Percentiles rank a stretch among this genome's conserved stretches.
phyloP scores from a whole-genome alignment of 2,113 vertebrate genomes.

The Eulemur rufifrons region DNA sequence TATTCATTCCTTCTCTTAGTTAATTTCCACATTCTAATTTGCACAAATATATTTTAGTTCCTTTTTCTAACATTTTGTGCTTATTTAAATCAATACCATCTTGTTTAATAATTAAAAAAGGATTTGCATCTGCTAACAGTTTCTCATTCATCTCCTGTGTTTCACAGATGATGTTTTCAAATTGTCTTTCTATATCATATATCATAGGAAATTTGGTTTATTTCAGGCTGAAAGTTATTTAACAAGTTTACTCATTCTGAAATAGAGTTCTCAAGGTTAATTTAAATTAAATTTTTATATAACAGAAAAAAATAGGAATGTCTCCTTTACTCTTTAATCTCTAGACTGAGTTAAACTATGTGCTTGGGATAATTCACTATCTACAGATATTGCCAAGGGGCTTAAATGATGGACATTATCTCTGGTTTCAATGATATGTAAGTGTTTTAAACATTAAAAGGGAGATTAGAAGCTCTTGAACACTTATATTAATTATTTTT shows the following conservation, averaged over 20 bases:
- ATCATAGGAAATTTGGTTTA: not conserved
- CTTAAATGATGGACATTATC: not conserved
- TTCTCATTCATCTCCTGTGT: not conserved
- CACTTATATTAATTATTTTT: not conserved
- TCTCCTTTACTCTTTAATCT: not conserved
- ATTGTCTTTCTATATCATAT: not conserved
- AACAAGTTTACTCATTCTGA: not conserved
- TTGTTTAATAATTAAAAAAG: not conserved
- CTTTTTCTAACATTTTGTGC: not conserved
- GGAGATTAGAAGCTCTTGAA: not conserved
- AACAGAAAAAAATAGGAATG: not conserved
- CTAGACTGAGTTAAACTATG: not conserved
- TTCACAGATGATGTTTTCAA: not conserved
- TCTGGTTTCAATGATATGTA: not conserved
- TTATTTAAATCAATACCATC: not conserved
- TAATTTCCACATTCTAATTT: not conserved
- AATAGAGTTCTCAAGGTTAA: not conserved
- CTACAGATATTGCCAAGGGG: not conserved
- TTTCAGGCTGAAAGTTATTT: not conserved
- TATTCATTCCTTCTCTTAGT: not conserved
- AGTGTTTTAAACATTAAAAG: not conserved
- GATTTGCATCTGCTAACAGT: not conserved
- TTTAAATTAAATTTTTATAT: not conserved
- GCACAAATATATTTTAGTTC: not conserved
- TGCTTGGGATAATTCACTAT: not conserved